A percentile compares a stretch with the other conserved stretches of the same genome.
Evolutionary conservation across 2,797 vertebrate species (phyloP).

Genomic region (Chloroceryle amazona): DNA sequence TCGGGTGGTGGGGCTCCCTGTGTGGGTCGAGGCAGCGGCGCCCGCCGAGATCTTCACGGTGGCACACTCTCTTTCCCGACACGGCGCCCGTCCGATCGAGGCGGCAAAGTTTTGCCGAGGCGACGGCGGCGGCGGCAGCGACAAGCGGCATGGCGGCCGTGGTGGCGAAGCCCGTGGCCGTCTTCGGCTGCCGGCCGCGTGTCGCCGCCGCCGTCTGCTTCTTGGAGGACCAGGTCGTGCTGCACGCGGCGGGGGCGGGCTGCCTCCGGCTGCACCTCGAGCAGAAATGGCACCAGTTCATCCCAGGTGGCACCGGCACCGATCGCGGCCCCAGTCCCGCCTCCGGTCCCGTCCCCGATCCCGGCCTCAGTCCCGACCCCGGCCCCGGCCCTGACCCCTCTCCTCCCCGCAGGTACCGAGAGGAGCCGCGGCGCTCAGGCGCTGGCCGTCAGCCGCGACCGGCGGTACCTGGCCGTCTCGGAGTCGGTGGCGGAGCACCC

Average conservation of each 20-base stretch:
- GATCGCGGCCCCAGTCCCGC: accelerated
- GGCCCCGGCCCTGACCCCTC: not conserved
- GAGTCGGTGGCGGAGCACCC: constrained; percentile 85
- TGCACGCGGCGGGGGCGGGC: constrained; percentile 90
- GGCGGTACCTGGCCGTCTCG: constrained; percentile 89
- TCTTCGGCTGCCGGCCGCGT: constrained; percentile 87
- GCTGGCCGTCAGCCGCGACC: constrained; percentile 89
- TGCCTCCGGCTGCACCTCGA: constrained; percentile 89
- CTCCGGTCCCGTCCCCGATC: accelerated
- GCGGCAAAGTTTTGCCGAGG: too few species aligned
- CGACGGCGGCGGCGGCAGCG: not conserved
- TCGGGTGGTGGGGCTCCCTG: too few species aligned
- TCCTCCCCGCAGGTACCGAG: constrained; percentile 66
- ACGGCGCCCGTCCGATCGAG: too few species aligned
- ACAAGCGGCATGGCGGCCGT: constrained; percentile 72
- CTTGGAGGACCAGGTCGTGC: constrained; percentile 89
- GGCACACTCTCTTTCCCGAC: too few species aligned
- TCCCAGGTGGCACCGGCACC: constrained; percentile 84
- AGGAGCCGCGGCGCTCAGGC: constrained; percentile 86
- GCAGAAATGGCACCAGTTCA: constrained; percentile 88
- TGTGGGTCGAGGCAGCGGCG: too few species aligned
- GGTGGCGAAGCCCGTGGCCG: constrained; percentile 82
- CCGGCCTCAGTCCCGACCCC: not conserved
- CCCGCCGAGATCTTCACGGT: too few species aligned
- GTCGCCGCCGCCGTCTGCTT: constrained; percentile 90